Percentiles rank a stretch among this genome's conserved stretches.
phyloP scores from a whole-genome alignment of 2,888 invertebrate species.

The Eilema depressum region DNA sequence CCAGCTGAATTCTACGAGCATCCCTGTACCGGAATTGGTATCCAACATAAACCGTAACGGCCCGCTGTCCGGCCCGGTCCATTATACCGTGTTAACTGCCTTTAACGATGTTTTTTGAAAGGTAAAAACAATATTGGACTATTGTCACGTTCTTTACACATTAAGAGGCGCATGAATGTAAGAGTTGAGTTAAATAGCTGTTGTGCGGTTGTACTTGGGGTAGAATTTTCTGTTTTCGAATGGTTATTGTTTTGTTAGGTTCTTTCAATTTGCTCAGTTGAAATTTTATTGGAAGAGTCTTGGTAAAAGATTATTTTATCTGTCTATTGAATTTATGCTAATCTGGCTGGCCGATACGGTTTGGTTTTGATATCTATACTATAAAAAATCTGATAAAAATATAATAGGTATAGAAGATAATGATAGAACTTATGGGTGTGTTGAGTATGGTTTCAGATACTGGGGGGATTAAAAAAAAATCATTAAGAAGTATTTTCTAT shows the following conservation, averaged over 20 bases:
- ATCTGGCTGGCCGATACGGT: background rate
- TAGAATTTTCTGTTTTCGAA: slow-evolving; percentile 7
- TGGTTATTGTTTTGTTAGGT: background rate
- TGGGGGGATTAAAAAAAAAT: background rate
- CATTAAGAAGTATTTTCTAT: no score
- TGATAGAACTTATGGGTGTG: no score
- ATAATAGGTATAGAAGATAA: no score
- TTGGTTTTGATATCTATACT: background rate
- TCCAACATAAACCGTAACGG: slow-evolving; percentile 61
- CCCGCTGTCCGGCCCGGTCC: slow-evolving; percentile 50
- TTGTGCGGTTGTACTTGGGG: slow-evolving; percentile 24
- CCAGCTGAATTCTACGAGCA: slow-evolving; percentile 12
- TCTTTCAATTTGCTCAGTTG: background rate
- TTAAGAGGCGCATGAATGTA: slow-evolving; percentile 31
- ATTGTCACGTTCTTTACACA: slow-evolving; percentile 42
- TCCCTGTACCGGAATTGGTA: slow-evolving; percentile 37
- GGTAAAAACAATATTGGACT: slow-evolving; percentile 53
- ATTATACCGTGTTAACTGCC: slow-evolving; percentile 53
- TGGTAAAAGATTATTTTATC: background rate
- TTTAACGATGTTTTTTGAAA: slow-evolving; percentile 48
- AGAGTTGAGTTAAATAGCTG: slow-evolving; percentile 29
- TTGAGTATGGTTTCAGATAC: no score
- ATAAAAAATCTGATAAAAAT: background rate
- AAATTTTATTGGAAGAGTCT: background rate
- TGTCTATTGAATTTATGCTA: background rate